These are phyloP conservation scores for Barbus barbus DNA, from an alignment of 2,113 vertebrate genomes.

Conservation along the genomic window DNA sequence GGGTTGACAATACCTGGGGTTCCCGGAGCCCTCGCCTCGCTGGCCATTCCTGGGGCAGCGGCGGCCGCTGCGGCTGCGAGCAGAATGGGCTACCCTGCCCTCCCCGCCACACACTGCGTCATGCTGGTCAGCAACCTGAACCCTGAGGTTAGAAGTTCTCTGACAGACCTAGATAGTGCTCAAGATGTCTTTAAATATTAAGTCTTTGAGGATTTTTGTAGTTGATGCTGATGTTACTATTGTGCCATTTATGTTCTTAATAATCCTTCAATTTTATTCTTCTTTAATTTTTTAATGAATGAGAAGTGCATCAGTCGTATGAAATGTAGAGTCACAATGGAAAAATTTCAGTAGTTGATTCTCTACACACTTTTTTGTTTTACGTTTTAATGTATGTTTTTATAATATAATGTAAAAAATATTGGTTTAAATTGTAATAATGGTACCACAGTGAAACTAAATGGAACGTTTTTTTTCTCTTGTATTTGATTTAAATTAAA, in stretches of 20 bases:
- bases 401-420: too few relatives aligned
- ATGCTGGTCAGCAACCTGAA: constrained; percentile 95
- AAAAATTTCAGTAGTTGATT: too few relatives aligned
- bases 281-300: too few relatives aligned
- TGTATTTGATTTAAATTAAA: too few relatives aligned
- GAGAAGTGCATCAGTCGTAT: too few relatives aligned
- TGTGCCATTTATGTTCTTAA: neutral
- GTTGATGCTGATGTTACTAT: neutral
- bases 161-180: neutral
- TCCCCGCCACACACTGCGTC: constrained; percentile 84
- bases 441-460: too few relatives aligned
- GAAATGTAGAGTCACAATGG: too few relatives aligned
- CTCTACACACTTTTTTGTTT: too few relatives aligned
- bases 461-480: too few relatives aligned
- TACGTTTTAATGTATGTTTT: too few relatives aligned
- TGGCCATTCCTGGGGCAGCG: constrained; percentile 82
- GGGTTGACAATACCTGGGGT: constrained; percentile 84
- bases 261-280: too few relatives aligned
- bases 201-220: neutral
- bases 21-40: constrained; percentile 84
- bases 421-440: too few relatives aligned
- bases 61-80: constrained; percentile 83
- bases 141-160: constrained; percentile 83
- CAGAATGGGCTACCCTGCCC: constrained; percentile 82
- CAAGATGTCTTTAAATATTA: neutral